Base-by-base conservation (phyloP, 1,140 invertebrate genomes). In the Octopus sinensis region DNA sequence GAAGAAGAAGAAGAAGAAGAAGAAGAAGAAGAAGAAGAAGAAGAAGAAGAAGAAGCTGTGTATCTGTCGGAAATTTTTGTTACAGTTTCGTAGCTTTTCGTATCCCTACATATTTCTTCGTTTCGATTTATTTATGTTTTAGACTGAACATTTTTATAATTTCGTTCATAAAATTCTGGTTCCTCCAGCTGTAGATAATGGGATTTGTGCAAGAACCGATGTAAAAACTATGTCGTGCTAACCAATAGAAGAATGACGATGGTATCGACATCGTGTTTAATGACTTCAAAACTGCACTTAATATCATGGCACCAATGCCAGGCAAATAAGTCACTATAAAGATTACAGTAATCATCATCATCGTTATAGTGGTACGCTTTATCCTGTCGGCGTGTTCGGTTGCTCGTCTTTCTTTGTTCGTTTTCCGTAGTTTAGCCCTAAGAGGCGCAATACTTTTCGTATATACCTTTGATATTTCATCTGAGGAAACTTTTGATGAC, bases 111-210 rank as follows among this genome's bases (percentile, higher is more conserved):
- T n/a, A n/a, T n/a, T n/a, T n/a, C n/a, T n/a, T n/a, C n/a, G n/a
- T n/a, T n/a, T n/a, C n/a, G n/a, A n/a, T n/a, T n/a, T n/a, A n/a
- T n/a, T n/a, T n/a, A n/a, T n/a, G n/a, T n/a, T n/a, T n/a, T n/a
- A n/a, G n/a, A n/a, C n/a, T n/a, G n/a, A n/a, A n/a, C n/a, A n/a
- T n/a, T n/a, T n/a, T n/a, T n/a, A n/a, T n/a, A n/a, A 71, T 23
- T 71, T 71, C 68, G 68, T 71, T 23, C 68, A 71, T 71, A 23
- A 71, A 71, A 71, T 71, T 71, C 68, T 71, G 68, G 12, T 71
- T 71, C 12, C 68, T 71, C 13, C 30, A 71, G 68, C 68, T 23
- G 12, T 71, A 71, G 12, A 71, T 71, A 4, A 71, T 23, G 13
- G 68, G 68, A 13, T 71, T 71, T 12, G 30, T 13, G 30, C 68